Percentiles rank a stretch among this genome's conserved stretches.
phyloP scores from a whole-genome alignment of 2,113 vertebrate species.

The Actenoides hombroni region DNA sequence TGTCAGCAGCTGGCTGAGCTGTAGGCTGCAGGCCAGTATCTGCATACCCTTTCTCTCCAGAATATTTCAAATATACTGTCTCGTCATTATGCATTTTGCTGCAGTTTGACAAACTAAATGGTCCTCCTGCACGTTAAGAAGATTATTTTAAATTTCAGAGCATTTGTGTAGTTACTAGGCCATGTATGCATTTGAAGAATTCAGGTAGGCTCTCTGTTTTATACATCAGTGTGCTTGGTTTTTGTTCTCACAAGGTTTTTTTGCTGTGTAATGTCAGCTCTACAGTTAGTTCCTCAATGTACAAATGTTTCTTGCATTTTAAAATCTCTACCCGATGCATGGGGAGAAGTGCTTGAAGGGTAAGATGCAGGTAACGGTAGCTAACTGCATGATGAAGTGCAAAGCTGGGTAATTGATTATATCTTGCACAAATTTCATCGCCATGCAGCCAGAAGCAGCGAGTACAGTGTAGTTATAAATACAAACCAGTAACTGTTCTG shows the following conservation, averaged over 20 bases:
- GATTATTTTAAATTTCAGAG: slow-evolving; percentile 65
- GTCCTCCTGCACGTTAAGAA: slow-evolving; percentile 66
- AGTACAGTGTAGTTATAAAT: slow-evolving; percentile 54
- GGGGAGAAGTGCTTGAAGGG: slow-evolving; percentile 44
- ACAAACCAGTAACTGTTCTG: slow-evolving; percentile 52
- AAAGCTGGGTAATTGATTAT: slow-evolving; percentile 61
- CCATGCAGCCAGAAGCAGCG: slow-evolving; percentile 3
- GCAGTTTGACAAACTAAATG: slow-evolving; percentile 75
- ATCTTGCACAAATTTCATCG: slow-evolving; percentile 33
- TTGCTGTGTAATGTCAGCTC: slow-evolving; percentile 79
- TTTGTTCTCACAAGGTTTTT: slow-evolving; percentile 75
- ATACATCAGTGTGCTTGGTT: slow-evolving; percentile 64
- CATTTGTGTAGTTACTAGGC: slow-evolving; percentile 72
- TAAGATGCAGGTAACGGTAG: slow-evolving; percentile 24
- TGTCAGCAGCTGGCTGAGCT: slow-evolving; percentile 82
- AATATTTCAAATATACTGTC: slow-evolving; percentile 71
- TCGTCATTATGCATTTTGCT: slow-evolving; percentile 70
- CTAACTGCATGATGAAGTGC: slow-evolving; percentile 59
- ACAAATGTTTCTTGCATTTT: slow-evolving; percentile 69
- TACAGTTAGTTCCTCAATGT: slow-evolving; percentile 52
- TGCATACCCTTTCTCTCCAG: slow-evolving; percentile 77
- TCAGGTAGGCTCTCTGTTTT: slow-evolving; percentile 80
- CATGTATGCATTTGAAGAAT: slow-evolving; percentile 88
- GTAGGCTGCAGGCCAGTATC: slow-evolving; percentile 81
- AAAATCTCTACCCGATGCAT: slow-evolving; percentile 35